Percentiles rank a stretch among this genome's conserved stretches.
Evolutionary conservation across 2,888 invertebrate species (phyloP).

Genomic region (Xanthorhoe designata): DNA sequence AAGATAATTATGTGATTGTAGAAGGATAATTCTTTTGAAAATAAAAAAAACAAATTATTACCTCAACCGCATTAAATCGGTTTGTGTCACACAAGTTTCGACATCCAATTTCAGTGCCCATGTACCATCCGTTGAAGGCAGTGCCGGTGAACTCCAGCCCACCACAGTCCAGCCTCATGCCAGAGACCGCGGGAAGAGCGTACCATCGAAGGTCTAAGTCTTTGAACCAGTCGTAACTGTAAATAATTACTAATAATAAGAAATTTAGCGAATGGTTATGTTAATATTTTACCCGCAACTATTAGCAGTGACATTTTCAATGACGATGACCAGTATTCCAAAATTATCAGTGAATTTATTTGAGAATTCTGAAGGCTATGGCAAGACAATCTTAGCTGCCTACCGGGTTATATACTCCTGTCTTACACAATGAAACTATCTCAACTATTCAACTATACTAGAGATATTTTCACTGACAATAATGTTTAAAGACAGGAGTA

Average conservation of each 20-base stretch:
- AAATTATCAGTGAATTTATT: no score
- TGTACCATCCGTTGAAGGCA: constrained; percentile 99
- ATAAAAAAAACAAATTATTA: constrained; percentile 65
- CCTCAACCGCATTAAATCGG: constrained; percentile 95
- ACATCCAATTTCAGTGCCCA: constrained; percentile 98
- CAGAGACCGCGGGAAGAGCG: constrained; percentile 94
- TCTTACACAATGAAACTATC: no score
- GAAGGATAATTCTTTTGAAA: no score
- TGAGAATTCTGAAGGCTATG: no score
- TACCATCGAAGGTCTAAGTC: constrained; percentile 96
- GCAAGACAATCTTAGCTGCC: no score
- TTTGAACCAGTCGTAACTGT: constrained; percentile 95
- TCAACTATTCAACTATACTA: no score
- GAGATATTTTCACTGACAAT: no score
- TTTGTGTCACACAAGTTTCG: constrained; percentile 94
- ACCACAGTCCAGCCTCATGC: constrained; percentile 97
- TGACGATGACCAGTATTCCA: no score
- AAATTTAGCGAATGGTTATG: not conserved
- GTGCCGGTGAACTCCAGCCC: constrained; percentile 96
- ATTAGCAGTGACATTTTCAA: not conserved
- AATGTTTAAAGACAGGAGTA: no score
- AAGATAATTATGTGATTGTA: no score
- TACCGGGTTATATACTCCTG: no score
- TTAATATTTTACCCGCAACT: not conserved
- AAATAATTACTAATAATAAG: constrained; percentile 18